Percentiles rank a stretch among this genome's conserved stretches.
phyloP scores from a whole-genome alignment of 2,797 vertebrate genomes.

The Rhabdophis nuchalis region DNA sequence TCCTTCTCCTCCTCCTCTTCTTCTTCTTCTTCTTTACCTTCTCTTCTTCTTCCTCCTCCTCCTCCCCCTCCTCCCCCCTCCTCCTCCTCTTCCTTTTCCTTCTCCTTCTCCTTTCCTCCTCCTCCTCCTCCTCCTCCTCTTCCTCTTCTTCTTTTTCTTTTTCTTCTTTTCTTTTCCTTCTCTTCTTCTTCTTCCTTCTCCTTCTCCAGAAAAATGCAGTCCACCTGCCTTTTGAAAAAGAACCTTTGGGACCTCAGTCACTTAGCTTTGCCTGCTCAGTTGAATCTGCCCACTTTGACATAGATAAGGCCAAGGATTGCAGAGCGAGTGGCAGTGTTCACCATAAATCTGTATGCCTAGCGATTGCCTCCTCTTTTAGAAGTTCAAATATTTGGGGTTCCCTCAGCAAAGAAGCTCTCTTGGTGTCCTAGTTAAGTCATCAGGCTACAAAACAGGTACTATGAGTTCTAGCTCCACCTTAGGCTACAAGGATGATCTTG shows the following conservation, averaged over 20 bases:
- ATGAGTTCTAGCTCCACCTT: not conserved
- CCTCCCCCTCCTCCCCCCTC: too few species aligned
- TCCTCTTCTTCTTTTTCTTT: too few species aligned
- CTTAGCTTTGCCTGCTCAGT: not conserved
- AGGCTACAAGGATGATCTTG: not conserved
- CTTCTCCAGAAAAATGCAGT: not conserved
- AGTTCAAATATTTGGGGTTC: not conserved
- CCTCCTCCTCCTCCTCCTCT: too few species aligned
- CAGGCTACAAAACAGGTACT: not conserved
- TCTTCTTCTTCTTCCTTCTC: too few species aligned
- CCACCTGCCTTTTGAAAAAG: not conserved
- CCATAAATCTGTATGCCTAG: too few species aligned
- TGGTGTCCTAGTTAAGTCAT: not conserved
- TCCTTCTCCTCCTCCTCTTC: too few species aligned
- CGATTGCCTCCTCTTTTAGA: not conserved
- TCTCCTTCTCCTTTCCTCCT: too few species aligned
- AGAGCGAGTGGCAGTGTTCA: not conserved
- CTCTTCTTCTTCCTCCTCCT: too few species aligned
- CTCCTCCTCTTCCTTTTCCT: too few species aligned
- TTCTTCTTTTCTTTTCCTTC: too few species aligned
- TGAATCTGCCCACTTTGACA: not conserved
- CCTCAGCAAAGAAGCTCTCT: not conserved
- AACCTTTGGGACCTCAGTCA: accelerated
- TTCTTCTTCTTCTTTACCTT: too few species aligned
- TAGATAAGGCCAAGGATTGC: not conserved